Evolutionary conservation across 2,888 invertebrate species (phyloP), one percentile per base, ranked within the genome.

Genomic region (Rhogogaster chlorosoma): DNA sequence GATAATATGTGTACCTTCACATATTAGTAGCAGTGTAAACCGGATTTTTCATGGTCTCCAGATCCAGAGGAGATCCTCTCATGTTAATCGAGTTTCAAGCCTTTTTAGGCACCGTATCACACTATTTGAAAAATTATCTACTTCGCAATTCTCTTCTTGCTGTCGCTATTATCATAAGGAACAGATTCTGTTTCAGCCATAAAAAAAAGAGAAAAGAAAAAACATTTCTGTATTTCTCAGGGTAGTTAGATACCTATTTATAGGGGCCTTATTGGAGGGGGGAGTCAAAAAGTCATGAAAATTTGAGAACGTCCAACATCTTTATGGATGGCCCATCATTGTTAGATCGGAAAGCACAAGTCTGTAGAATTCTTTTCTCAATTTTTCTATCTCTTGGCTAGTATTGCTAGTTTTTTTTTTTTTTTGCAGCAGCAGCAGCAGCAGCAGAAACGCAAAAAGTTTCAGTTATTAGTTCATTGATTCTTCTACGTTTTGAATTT

Each of bases 41-140:
- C 75, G 75, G 75, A 75, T 75, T 45, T 75, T 22, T 75, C 75
- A 75, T 22, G 45, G 38, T 75, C 75, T 75, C 75, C 26, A 75
- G 45, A 38, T 71, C 71, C 26, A 2, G n/a, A 12, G 42, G 6
- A 26, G 61, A 61, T 61, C 61, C 61, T 26, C 61, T 61, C 26
- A 26, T 61, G 26, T 61, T 61, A 61, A 61, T 61, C 12, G 45
- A 75, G 45, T 42, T 42, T 45, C 45, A 45, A 75, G 36, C 22
- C 36, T n/a, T 26, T 75, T 75, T 45, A 45, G 26, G 22, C 9
- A 61, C 61, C 26, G 26, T 61, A 61, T 61, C 9, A 61, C 12
- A 61, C 12, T 26, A 0, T 26, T 26, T 61, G 26, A 53, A 53
- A n/a, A 7, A 53, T 7, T 26, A 61, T 3, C 2, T 61, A 61